Evolutionary conservation across 1,140 invertebrate genomes (phyloP).

Genomic region (Portunus trituberculatus): DNA sequence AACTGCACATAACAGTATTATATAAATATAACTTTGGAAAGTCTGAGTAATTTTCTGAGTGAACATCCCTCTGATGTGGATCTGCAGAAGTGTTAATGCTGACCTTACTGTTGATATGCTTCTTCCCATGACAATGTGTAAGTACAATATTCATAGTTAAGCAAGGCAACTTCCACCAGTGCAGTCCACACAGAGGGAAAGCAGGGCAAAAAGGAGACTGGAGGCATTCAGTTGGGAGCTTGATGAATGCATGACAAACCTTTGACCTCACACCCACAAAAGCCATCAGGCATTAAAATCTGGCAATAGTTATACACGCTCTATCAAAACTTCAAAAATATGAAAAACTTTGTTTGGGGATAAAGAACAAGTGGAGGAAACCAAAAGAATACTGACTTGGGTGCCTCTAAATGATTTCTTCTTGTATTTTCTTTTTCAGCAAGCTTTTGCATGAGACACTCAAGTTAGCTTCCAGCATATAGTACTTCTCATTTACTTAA

Average conservation of each 20-base stretch:
- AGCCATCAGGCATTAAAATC: neutral
- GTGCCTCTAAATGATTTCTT: neutral
- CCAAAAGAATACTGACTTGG: neutral
- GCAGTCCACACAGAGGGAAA: neutral
- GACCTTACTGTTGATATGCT: constrained; percentile 13
- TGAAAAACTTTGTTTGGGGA: neutral
- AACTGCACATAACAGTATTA: neutral
- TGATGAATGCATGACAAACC: neutral
- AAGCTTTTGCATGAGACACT: constrained; percentile 31
- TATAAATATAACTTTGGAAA: neutral
- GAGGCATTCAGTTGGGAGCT: neutral
- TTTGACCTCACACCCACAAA: neutral
- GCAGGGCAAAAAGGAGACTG: neutral
- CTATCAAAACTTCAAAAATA: neutral
- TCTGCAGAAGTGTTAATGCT: too few relatives aligned
- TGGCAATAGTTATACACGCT: neutral
- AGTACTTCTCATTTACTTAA: constrained; percentile 56
- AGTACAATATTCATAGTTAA: constrained; percentile 22
- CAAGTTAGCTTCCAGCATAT: constrained; percentile 16
- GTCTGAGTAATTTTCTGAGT: neutral
- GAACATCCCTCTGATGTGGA: neutral
- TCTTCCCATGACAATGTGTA: constrained; percentile 33
- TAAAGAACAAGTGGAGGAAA: neutral
- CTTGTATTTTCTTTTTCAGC: neutral
- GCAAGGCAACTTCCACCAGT: neutral